Evolutionary conservation across 2,113 vertebrate species (phyloP).

Genomic region (Phalacrocorax carbo): DNA sequence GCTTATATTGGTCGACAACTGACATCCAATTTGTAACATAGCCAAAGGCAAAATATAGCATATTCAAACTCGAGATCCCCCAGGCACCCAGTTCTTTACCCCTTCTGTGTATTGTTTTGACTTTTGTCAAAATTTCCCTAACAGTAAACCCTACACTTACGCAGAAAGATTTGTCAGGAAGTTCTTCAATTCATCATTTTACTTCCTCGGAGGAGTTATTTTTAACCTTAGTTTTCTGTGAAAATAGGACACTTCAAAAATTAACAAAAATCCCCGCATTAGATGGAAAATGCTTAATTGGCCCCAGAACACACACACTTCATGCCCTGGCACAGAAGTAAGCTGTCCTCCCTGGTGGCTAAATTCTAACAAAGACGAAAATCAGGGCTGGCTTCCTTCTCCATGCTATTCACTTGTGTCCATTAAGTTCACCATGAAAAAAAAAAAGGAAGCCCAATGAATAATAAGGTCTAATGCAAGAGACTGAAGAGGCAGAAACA

Average conservation of each 20-base stretch:
- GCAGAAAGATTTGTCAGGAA: not conserved
- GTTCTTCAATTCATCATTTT: not conserved
- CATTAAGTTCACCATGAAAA: not conserved
- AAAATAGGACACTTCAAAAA: not conserved
- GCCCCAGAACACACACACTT: not conserved
- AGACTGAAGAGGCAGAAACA: not conserved
- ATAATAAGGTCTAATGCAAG: not conserved
- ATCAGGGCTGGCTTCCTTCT: not conserved
- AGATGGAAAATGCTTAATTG: not conserved
- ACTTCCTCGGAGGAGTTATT: not conserved
- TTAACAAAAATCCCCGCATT: not conserved
- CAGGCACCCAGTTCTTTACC: not conserved
- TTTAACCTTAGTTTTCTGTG: not conserved
- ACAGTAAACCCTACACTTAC: not conserved
- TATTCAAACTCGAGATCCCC: not conserved
- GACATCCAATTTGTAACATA: constrained; percentile 1
- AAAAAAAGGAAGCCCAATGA: not conserved
- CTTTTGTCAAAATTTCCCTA: not conserved
- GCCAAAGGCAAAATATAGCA: not conserved
- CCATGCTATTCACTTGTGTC: not conserved
- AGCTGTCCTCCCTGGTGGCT: not conserved
- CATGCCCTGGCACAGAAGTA: not conserved
- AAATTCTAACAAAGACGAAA: not conserved
- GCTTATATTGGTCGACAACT: not conserved
- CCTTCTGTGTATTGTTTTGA: not conserved